These are phyloP conservation scores for Perognathus longimembris DNA, from an alignment of 2,113 vertebrate genomes.

Conservation along the genomic window DNA sequence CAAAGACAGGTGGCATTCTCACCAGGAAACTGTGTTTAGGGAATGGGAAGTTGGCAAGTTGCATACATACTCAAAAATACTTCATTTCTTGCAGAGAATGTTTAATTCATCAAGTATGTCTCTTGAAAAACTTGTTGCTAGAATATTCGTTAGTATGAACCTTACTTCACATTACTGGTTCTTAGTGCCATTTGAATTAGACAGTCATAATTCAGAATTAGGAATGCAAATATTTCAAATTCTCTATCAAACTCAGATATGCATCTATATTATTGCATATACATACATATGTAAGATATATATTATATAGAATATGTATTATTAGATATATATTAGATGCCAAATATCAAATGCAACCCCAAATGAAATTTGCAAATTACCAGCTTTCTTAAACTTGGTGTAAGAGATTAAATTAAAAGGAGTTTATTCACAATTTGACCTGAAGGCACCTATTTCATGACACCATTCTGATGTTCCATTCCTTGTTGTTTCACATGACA, in stretches of 20 bases:
- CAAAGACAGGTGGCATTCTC: neutral
- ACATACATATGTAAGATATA: no score
- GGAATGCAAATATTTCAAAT: neutral
- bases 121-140: neutral
- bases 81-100: neutral
- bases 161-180: no score
- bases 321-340: neutral
- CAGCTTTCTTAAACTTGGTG: neutral
- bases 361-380: neutral
- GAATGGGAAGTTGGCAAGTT: neutral
- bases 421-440: conserved; percentile 6
- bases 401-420: neutral
- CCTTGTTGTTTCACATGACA: neutral
- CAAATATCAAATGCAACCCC: conserved; percentile 23
- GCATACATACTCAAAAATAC: neutral
- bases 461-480: neutral
- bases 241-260: neutral
- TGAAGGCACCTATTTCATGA: neutral
- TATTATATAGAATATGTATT: no score
- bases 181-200: neutral
- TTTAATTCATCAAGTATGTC: neutral
- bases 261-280: no score
- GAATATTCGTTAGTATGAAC: neutral
- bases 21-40: rapidly evolving
- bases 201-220: neutral